Evolutionary conservation across 2,113 vertebrate genomes (phyloP).

Genomic region (Bos indicus): DNA sequence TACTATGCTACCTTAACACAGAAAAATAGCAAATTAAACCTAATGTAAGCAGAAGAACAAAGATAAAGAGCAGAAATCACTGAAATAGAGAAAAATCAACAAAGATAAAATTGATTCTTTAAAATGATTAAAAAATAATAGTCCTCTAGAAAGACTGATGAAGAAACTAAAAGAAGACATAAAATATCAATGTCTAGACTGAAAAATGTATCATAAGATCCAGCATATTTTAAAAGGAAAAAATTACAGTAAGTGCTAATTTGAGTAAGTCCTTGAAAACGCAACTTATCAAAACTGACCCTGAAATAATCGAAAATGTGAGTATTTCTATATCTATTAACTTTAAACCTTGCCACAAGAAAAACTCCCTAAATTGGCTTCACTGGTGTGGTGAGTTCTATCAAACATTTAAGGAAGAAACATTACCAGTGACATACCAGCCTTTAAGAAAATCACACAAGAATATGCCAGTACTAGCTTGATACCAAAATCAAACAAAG

Average conservation of each 20-base stretch:
- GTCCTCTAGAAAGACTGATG: not conserved
- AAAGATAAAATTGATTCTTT: not conserved
- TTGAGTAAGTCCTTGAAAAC: not conserved
- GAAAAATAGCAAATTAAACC: not conserved
- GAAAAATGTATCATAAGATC: not conserved
- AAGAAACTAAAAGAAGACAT: not conserved
- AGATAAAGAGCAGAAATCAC: not conserved
- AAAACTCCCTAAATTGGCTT: not conserved
- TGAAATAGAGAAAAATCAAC: not conserved
- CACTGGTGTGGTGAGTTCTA: not conserved
- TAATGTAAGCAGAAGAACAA: not conserved
- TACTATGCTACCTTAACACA: not conserved
- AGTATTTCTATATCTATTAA: not conserved
- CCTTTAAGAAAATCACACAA: constrained; percentile 22
- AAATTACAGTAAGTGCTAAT: not conserved
- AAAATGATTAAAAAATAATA: not conserved
- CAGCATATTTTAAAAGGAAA: not conserved
- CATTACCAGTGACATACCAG: not conserved
- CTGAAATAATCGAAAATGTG: not conserved
- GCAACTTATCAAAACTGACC: not conserved
- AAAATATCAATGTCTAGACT: not conserved
- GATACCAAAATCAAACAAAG: not conserved
- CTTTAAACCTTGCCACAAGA: not conserved
- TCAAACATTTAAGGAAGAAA: not conserved
- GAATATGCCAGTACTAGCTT: not conserved